phyloP scores from a whole-genome alignment of 1,140 invertebrate genomes.

The Ips nitidus region DNA sequence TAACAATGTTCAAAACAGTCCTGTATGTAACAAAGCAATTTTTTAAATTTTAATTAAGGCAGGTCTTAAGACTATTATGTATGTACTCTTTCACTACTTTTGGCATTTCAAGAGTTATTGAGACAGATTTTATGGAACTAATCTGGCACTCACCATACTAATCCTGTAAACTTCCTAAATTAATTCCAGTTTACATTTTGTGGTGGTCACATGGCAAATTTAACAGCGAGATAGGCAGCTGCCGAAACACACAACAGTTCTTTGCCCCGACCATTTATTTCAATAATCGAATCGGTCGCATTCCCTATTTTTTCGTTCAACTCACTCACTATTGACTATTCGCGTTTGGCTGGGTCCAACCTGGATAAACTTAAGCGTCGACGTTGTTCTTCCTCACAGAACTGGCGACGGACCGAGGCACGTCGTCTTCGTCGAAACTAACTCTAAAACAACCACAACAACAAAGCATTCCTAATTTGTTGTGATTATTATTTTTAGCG shows the following conservation, averaged over 20 bases:
- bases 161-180: neutral
- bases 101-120: too few relatives aligned
- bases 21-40: too few relatives aligned
- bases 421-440: too few relatives aligned
- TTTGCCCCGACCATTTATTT: conserved; percentile 7
- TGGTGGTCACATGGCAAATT: conserved; percentile 1
- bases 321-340: neutral
- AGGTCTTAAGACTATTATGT: too few relatives aligned
- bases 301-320: neutral
- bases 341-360: neutral
- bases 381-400: neutral
- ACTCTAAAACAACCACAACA: too few relatives aligned
- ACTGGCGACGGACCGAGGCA: too few relatives aligned
- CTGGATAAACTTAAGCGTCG: neutral
- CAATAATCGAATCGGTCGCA: neutral
- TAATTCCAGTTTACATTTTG: neutral
- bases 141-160: neutral
- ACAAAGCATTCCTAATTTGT: neutral
- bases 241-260: conserved; percentile 2
- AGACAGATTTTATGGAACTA: too few relatives aligned
- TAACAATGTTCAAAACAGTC: too few relatives aligned
- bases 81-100: too few relatives aligned
- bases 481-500: conserved; percentile 1
- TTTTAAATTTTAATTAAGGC: too few relatives aligned
- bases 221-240: neutral